These are phyloP conservation scores for Hypercompe scribonia DNA, from an alignment of 2,888 invertebrate species.

Conservation along the genomic window DNA sequence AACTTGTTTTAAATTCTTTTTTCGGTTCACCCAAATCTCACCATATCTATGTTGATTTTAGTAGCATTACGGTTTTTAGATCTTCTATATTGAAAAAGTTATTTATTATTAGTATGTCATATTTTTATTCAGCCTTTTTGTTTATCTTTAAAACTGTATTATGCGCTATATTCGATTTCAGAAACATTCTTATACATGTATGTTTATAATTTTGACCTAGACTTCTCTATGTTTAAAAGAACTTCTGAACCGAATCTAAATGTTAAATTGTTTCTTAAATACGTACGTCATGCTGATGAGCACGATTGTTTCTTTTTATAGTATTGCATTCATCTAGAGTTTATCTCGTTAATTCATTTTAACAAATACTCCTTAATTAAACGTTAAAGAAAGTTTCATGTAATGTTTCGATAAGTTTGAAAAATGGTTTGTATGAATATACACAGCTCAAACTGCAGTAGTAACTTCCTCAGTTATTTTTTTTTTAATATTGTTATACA, in stretches of 20 bases:
- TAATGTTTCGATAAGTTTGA: background rate
- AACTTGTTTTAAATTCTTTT: background rate
- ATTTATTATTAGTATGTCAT: too few relatives aligned
- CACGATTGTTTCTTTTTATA: background rate
- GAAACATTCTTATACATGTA: too few relatives aligned
- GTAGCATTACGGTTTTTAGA: background rate
- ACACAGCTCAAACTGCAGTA: background rate
- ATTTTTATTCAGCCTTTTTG: too few relatives aligned
- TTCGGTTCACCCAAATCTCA: background rate
- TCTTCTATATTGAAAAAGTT: too few relatives aligned
- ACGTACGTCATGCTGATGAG: background rate
- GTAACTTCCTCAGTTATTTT: background rate
- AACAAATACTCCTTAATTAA: background rate
- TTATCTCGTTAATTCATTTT: background rate
- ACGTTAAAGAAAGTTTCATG: background rate
- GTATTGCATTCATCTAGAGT: background rate
- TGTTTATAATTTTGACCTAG: too few relatives aligned
- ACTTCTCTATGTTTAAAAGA: too few relatives aligned
- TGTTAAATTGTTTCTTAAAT: background rate
- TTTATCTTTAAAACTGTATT: too few relatives aligned
- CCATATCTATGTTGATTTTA: background rate
- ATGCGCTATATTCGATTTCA: too few relatives aligned
- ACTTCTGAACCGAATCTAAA: too few relatives aligned
- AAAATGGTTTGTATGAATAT: background rate
- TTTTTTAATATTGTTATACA: constrained; percentile 34